These are phyloP conservation scores for Premnoplex brunnescens DNA, from an alignment of 2,797 vertebrate species.

Conservation along the genomic window DNA sequence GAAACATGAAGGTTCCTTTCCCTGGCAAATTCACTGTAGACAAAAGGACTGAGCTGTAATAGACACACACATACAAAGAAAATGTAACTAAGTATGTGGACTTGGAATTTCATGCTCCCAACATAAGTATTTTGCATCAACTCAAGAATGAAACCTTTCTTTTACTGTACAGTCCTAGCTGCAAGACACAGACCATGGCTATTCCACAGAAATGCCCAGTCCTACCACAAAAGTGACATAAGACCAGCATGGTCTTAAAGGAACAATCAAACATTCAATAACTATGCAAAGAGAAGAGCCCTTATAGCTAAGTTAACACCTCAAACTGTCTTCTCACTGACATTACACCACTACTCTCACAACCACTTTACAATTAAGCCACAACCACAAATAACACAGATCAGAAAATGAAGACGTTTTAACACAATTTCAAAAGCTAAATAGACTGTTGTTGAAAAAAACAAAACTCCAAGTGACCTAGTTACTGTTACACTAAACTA, in stretches of 20 bases:
- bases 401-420: background rate
- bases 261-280: background rate
- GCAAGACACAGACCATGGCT: background rate
- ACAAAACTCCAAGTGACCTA: background rate
- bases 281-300: background rate
- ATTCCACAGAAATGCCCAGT: background rate
- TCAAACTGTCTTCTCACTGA: background rate
- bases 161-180: background rate
- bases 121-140: background rate
- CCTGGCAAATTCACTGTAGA: constrained; percentile 98
- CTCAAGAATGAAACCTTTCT: background rate
- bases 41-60: constrained; percentile 97
- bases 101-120: constrained; percentile 21
- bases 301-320: background rate
- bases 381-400: background rate
- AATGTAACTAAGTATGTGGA: constrained; percentile 61
- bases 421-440: background rate
- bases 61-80: constrained; percentile 73
- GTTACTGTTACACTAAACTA: background rate
- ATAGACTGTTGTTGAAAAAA: background rate
- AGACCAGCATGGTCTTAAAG: background rate
- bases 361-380: background rate
- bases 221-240: background rate
- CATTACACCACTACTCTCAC: background rate
- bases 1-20: constrained; percentile 97